These are phyloP conservation scores for Rhabdornis inornatus DNA, from an alignment of 2,113 vertebrate species.

Conservation along the genomic window DNA sequence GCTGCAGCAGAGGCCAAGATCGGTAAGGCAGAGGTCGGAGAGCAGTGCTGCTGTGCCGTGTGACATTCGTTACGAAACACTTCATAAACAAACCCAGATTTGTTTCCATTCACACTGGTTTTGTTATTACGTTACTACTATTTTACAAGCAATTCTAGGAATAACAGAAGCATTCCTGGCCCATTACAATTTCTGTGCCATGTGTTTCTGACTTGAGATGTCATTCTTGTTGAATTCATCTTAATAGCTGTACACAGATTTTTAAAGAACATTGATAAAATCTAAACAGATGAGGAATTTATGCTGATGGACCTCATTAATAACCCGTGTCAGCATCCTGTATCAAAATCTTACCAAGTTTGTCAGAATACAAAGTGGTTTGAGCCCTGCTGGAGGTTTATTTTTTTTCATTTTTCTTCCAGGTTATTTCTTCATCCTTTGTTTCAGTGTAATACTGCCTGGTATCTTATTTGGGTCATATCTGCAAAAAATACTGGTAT, in stretches of 20 bases:
- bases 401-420: not conserved
- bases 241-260: no score
- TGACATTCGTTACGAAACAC: not conserved
- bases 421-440: not conserved
- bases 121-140: accelerated
- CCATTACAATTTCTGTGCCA: accelerated
- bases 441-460: not conserved
- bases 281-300: not conserved
- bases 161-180: not conserved
- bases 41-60: accelerated
- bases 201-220: not conserved
- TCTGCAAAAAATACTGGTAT: not conserved
- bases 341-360: not conserved
- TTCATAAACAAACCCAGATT: accelerated
- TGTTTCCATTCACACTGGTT: accelerated
- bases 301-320: not conserved
- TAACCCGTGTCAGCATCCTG: not conserved
- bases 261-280: not conserved
- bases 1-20: not conserved
- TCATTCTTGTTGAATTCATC: not conserved
- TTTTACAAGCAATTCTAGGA: not conserved
- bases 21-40: not conserved
- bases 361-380: not conserved
- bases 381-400: not conserved
- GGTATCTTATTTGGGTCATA: not conserved